Evolutionary conservation across 2,113 vertebrate genomes (phyloP), one percentile per base, ranked within the genome.

Genomic region (Paraplagusia blochii): DNA sequence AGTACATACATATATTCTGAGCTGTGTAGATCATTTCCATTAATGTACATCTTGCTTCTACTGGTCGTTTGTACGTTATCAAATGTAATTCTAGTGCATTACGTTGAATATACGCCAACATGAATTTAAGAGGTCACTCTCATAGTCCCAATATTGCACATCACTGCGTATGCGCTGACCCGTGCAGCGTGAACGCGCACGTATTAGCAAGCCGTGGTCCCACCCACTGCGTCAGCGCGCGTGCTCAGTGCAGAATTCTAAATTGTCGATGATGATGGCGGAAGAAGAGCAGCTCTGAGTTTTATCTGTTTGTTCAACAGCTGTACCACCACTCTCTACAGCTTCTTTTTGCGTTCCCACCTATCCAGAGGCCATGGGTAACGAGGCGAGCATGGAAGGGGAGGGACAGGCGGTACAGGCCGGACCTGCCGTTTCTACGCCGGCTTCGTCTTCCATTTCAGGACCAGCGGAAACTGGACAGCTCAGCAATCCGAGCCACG

Each of bases 211-310:
- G 57, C 46, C 44, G 2, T 68, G 72, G 78, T 78, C 81, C 85
- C 85, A 78, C 81, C 79, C 58, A 79, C 57, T 59, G 77, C 81
- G 76, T 80, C 81, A 85, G 79, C 64, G 87, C 89, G 88, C 90
- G 76, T 88, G 87, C 87, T 91, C 85, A 67, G 87, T 88, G 79
- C 79, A 68, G 89, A 85, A 89, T 87, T 88, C 88, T 89, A 86
- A 82, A 86, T 88, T 88, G 86, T 89, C 88, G 84, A 87, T 69
- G 89, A 90, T 91, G 91, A 91, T 92, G 91, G 90, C 90, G 91
- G 90, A 91, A 91, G 89, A 83, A 83, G 86, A 90, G 87, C 84
- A 67, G 38, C 86, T 75, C 77, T 90, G 91, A 91, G 87, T 89
- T 91, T 76, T 83, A 56, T 75, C 76, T 51, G 81, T 87, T 82